phyloP scores from a whole-genome alignment of 2,113 vertebrate genomes.

The Nycticebus coucang region DNA sequence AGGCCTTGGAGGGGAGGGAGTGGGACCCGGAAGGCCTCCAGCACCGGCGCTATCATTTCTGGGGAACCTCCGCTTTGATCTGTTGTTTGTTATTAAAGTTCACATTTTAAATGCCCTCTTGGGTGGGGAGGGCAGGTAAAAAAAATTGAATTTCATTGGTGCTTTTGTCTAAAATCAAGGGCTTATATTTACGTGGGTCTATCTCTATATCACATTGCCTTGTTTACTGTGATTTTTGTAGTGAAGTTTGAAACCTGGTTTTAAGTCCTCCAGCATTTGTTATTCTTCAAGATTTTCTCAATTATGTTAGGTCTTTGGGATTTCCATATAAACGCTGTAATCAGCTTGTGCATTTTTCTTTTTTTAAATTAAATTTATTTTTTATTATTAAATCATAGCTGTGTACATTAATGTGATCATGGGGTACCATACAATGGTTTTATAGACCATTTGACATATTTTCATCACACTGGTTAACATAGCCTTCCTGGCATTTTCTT shows the following conservation, averaged over 20 bases:
- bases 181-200: not conserved
- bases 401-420: no score
- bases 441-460: no score
- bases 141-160: not conserved
- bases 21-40: slow-evolving; percentile 9
- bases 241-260: not conserved
- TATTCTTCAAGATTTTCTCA: not conserved
- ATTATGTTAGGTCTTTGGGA: not conserved
- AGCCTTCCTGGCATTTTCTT: no score
- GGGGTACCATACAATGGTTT: no score
- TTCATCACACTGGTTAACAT: no score
- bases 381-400: no score
- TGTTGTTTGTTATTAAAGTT: slow-evolving; percentile 81
- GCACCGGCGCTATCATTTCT: slow-evolving; percentile 60
- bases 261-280: not conserved
- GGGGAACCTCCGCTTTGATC: slow-evolving; percentile 59
- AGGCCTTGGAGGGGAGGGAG: not conserved
- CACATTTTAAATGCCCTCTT: slow-evolving; percentile 71
- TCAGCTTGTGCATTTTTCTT: not conserved
- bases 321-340: not conserved
- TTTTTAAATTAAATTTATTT: no score
- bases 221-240: not conserved
- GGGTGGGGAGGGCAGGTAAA: slow-evolving; percentile 49
- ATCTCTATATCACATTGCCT: not conserved
- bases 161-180: not conserved